Conservation (phyloP, 2,113 vertebrate genomes). For the Bujurquina vittata region DNA sequence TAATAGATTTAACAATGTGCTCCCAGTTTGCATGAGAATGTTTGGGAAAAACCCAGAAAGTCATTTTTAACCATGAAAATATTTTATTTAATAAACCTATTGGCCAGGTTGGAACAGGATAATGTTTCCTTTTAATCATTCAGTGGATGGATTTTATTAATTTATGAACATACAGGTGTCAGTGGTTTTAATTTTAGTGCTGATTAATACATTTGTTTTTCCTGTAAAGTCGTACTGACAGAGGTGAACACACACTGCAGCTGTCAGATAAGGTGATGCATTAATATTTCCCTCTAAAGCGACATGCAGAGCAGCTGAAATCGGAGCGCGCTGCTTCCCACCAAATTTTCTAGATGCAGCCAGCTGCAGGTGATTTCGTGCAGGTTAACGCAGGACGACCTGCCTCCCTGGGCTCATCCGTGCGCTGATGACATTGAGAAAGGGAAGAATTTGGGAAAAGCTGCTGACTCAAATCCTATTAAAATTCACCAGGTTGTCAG, state of each 20-base stretch:
- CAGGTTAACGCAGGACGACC: not conserved
- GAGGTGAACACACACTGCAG: not conserved
- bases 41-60: not conserved
- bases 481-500: constrained; percentile 34
- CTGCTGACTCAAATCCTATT: constrained; percentile 56
- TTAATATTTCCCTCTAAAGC: constrained; percentile 16
- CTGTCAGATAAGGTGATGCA: not conserved
- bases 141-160: not conserved
- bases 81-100: constrained; percentile 1
- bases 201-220: not conserved
- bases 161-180: not conserved
- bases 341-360: too few species aligned
- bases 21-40: not conserved
- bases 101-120: not conserved
- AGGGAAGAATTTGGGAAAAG: constrained; percentile 2
- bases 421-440: constrained; percentile 1
- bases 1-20: constrained; percentile 8
- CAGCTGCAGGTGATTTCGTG: not conserved
- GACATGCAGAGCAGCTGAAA: not conserved
- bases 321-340: too few species aligned
- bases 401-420: not conserved
- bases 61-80: not conserved
- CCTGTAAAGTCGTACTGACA: not conserved
- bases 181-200: not conserved
- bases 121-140: not conserved